phyloP scores from a whole-genome alignment of 2,113 vertebrate genomes.

The Actenoides lindsayi region DNA sequence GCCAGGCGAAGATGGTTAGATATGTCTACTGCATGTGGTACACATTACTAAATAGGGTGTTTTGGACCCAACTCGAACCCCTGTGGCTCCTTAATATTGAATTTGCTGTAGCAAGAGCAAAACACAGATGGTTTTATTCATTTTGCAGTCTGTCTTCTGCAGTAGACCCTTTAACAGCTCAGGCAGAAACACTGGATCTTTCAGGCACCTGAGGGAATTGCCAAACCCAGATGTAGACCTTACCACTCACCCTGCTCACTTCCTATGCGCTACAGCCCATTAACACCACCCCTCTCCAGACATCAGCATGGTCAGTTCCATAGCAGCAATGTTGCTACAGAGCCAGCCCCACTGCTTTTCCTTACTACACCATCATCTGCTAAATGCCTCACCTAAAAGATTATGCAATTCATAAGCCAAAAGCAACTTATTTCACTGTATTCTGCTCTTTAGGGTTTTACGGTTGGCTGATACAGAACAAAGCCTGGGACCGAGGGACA shows the following conservation, averaged over 20 bases:
- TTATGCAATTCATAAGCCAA: constrained; percentile 12
- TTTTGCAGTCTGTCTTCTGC: neutral
- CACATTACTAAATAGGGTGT: neutral
- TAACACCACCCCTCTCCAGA: neutral
- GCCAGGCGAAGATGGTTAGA: neutral
- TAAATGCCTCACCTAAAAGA: neutral
- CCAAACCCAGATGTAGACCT: neutral
- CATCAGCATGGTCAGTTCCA: neutral
- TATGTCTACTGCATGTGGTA: neutral
- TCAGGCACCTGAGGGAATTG: neutral
- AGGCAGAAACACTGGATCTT: neutral
- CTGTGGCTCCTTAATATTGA: neutral
- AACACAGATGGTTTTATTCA: constrained; percentile 48
- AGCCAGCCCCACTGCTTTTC: neutral
- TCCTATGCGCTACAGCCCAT: constrained; percentile 15
- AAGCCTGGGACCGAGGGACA: neutral
- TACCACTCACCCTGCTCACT: neutral
- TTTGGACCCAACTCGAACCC: neutral
- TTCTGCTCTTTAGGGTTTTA: neutral
- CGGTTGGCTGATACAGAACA: neutral
- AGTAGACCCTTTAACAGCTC: neutral
- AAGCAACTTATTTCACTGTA: neutral
- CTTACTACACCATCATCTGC: neutral
- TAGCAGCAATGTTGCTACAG: neutral
- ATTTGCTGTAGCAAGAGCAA: neutral